phyloP scores from a whole-genome alignment of 2,113 vertebrate species.

The Perca schrenkii region DNA sequence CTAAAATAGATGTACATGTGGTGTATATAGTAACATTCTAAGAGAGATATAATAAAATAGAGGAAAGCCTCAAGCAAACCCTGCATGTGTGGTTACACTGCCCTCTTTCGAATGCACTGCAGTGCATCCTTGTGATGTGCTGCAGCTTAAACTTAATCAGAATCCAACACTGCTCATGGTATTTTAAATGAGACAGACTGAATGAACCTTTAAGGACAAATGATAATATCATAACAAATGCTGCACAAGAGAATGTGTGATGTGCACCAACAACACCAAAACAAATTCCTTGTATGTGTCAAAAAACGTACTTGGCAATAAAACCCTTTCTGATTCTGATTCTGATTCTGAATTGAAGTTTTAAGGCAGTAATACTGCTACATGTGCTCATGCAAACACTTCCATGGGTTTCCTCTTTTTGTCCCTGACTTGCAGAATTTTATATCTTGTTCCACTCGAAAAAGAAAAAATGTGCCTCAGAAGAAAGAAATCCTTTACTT shows the following conservation, averaged over 20 bases:
- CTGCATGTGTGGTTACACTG: conserved; percentile 75
- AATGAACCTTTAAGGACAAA: not conserved
- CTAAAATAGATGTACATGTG: not conserved
- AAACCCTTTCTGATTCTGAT: too few relatives aligned
- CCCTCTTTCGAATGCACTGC: conserved; percentile 74
- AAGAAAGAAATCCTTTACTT: not conserved
- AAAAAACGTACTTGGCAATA: too few relatives aligned
- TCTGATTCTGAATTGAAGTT: not conserved
- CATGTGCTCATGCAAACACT: not conserved
- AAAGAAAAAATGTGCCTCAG: not conserved
- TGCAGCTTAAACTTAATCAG: conserved; percentile 4
- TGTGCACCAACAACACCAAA: too few relatives aligned
- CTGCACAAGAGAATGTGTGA: not conserved
- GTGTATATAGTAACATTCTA: not conserved
- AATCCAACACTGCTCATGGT: not conserved
- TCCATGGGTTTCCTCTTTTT: not conserved
- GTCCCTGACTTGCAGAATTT: not conserved
- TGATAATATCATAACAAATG: not conserved
- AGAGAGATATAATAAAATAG: conserved; percentile 13
- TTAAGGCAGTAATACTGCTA: not conserved
- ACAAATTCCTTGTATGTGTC: too few relatives aligned
- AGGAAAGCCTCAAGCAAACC: not conserved
- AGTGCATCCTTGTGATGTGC: conserved; percentile 14
- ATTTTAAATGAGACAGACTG: not conserved
- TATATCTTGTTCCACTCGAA: not conserved